Evolutionary conservation across 2,888 invertebrate genomes (phyloP), one percentile per base, ranked within the genome.

Genomic region (Cryptops parisi): DNA sequence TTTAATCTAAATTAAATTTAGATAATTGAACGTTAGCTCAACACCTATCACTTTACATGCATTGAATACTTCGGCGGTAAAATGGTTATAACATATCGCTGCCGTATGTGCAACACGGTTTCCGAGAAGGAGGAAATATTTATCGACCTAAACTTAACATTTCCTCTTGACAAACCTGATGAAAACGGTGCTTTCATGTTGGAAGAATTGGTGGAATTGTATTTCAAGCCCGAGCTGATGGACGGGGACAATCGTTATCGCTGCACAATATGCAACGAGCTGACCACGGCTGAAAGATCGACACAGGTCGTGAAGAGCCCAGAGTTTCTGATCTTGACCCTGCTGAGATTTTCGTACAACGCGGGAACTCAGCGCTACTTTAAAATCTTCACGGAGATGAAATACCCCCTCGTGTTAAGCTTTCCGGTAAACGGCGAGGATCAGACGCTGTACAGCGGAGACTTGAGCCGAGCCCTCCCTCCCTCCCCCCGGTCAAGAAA

Each of bases 41-140:
- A n/a, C n/a, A n/a, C n/a, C n/a, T n/a, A n/a, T n/a, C n/a, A n/a
- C n/a, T n/a, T n/a, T n/a, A n/a, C n/a, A n/a, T n/a, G n/a, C n/a
- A n/a, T n/a, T n/a, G n/a, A n/a, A n/a, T n/a, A n/a, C 53, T 85
- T 88, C 62, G 83, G 84, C 0, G 89, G 89, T 0, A 79, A 81
- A 53, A 71, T 83, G 25, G 75, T 79, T 5, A 84, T 84, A 0
- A 80, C 80, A 0, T 80, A 84, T 27, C 78, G 78, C 60, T 90
- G 89, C 66, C 73, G 77, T 17, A 76, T 75, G 49, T 90, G 89
- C 65, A 73, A 76, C 52, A 77, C 78, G 4, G 77, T 79, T 53
- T 86, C 85, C 1, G 75, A 79, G 53, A 81, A 81, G 23, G 78
- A 78, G 1, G 88, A 89, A 65, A 77, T 77, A 50, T 89, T 89